phyloP scores from a whole-genome alignment of 2,888 invertebrate genomes.

The Apamea anceps region DNA sequence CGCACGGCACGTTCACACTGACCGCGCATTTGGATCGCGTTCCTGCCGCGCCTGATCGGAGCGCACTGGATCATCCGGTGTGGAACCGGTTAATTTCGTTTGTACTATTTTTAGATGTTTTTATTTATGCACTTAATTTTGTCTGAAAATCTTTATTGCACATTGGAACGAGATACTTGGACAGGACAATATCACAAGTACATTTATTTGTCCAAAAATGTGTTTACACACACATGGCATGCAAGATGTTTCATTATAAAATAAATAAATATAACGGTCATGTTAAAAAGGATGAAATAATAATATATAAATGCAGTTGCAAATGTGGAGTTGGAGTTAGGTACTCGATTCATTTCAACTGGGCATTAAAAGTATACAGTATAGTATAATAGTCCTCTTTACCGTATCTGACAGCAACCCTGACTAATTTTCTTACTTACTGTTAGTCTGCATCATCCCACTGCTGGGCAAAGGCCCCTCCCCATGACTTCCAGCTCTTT shows the following conservation, averaged over 20 bases:
- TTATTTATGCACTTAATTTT: neutral
- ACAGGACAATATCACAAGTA: neutral
- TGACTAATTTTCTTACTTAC: neutral
- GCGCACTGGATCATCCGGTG: too few relatives aligned
- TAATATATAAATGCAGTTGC: constrained; percentile 5
- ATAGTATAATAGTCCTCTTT: neutral
- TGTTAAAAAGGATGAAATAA: neutral
- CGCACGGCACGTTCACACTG: too few relatives aligned
- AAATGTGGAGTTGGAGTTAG: neutral
- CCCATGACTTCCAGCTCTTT: too few relatives aligned
- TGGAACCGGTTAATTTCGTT: neutral
- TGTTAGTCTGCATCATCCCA: too few relatives aligned
- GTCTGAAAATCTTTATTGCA: neutral
- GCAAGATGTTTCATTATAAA: neutral
- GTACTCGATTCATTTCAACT: neutral
- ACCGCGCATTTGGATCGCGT: too few relatives aligned
- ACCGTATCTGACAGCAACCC: neutral
- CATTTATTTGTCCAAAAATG: neutral
- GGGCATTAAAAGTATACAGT: neutral
- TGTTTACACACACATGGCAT: constrained; percentile 1
- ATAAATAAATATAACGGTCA: constrained; percentile 1
- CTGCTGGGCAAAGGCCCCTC: too few relatives aligned
- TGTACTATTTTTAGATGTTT: neutral
- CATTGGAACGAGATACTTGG: neutral
- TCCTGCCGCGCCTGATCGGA: too few relatives aligned